Conservation (phyloP, 2,888 invertebrate genomes). For the Drosophila conformis region DNA sequence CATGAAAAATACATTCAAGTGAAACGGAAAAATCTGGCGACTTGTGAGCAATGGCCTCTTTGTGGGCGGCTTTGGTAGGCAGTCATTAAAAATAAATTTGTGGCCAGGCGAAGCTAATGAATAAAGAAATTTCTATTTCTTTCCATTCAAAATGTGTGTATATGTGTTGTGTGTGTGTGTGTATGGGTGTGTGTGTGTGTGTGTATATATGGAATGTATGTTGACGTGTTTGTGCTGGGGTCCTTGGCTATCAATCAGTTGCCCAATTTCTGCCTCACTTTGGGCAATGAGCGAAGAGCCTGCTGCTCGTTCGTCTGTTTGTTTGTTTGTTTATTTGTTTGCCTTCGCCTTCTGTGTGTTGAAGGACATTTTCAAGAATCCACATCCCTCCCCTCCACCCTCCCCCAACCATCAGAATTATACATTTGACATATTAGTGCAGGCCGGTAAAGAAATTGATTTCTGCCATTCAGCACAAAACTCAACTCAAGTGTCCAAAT, state of each 20-base stretch:
- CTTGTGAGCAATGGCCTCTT: constrained; percentile 13
- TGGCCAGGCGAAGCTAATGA: constrained; percentile 73
- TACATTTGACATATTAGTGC: constrained; percentile 76
- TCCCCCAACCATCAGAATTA: constrained; percentile 51
- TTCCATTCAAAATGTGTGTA: constrained; percentile 24
- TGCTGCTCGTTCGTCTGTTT: constrained; percentile 28
- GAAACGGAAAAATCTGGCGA: constrained; percentile 40
- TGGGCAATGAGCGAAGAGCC: constrained; percentile 47
- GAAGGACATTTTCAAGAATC: constrained; percentile 34
- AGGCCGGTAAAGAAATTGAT: constrained; percentile 76
- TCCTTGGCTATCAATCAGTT: constrained; percentile 70
- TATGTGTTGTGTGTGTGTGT: not conserved
- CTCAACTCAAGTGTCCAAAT: constrained; percentile 49
- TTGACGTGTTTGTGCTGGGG: constrained; percentile 23
- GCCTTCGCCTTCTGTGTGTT: constrained; percentile 25
- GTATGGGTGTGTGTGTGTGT: constrained; percentile 16
- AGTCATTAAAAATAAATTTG: constrained; percentile 78
- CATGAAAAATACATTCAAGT: constrained; percentile 79
- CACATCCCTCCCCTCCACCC: not conserved
- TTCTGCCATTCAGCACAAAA: constrained; percentile 68
- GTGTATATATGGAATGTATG: constrained; percentile 21
- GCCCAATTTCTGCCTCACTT: constrained; percentile 48
- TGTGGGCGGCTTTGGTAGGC: constrained; percentile 9
- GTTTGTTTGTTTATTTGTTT: constrained; percentile 55
- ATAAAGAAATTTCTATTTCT: constrained; percentile 63